Evolutionary conservation across 2,888 invertebrate genomes (phyloP).

Genomic region (Latrodectus elegans): DNA sequence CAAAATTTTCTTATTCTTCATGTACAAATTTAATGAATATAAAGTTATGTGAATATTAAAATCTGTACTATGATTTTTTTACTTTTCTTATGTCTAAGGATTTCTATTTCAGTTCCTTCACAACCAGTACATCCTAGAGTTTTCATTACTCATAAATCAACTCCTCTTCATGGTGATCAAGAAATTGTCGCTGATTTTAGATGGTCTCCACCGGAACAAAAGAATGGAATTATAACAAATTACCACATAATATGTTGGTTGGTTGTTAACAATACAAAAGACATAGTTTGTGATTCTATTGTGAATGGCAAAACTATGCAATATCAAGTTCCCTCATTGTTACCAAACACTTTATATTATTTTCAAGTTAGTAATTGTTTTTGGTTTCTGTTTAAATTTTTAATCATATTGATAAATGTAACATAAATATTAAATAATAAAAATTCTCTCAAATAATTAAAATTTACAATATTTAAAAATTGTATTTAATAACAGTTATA

Average conservation of each 20-base stretch:
- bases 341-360: conserved; percentile 81
- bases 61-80: neutral
- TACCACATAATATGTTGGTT: conserved; percentile 85
- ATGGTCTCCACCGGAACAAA: conserved; percentile 85
- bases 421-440: too few relatives aligned
- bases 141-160: conserved; percentile 80
- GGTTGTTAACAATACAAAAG: conserved; percentile 36
- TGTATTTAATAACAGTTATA: too few relatives aligned
- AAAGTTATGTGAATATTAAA: neutral
- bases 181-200: conserved; percentile 82
- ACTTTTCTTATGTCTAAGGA: neutral
- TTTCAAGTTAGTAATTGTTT: conserved; percentile 78
- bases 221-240: conserved; percentile 84
- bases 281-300: conserved; percentile 23
- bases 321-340: conserved; percentile 79
- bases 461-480: too few relatives aligned
- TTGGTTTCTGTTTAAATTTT: too few relatives aligned
- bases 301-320: conserved; percentile 78
- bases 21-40: too few relatives aligned
- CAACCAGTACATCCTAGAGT: conserved; percentile 84
- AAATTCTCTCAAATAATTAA: too few relatives aligned
- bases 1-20: too few relatives aligned
- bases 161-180: conserved; percentile 71
- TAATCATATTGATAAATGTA: too few relatives aligned
- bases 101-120: conserved; percentile 79